These are phyloP conservation scores for Drosophila repletoides DNA, from an alignment of 1,140 invertebrate species.

Conservation along the genomic window DNA sequence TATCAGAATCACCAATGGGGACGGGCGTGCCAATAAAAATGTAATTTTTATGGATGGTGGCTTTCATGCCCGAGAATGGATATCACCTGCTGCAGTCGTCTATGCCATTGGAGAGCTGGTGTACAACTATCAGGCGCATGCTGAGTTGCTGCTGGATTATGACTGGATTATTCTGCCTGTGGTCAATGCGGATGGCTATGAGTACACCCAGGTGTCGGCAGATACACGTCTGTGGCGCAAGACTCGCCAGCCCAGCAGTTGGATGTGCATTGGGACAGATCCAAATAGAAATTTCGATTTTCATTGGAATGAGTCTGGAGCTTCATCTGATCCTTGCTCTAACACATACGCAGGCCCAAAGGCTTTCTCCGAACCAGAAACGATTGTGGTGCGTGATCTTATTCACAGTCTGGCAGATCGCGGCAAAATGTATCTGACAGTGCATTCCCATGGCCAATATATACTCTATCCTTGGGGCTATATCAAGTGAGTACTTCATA, in stretches of 20 bases:
- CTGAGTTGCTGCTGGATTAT: slow-evolving; percentile 82
- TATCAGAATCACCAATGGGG: slow-evolving; percentile 83
- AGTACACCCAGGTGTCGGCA: slow-evolving; percentile 63
- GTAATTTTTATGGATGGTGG: slow-evolving; percentile 84
- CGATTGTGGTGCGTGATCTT: slow-evolving; percentile 82
- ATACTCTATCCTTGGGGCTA: slow-evolving; percentile 89
- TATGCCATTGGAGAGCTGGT: slow-evolving; percentile 86
- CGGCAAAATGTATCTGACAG: slow-evolving; percentile 86
- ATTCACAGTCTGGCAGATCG: slow-evolving; percentile 83
- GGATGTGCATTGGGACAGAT: slow-evolving; percentile 85
- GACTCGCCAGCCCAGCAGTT: slow-evolving; percentile 66
- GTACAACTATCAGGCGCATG: slow-evolving; percentile 82
- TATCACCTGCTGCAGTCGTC: slow-evolving; percentile 85
- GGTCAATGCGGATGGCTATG: slow-evolving; percentile 83
- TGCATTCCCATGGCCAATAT: slow-evolving; percentile 87
- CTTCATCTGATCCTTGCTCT: slow-evolving; percentile 85
- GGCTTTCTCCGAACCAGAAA: slow-evolving; percentile 89
- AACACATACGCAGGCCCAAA: slow-evolving; percentile 86
- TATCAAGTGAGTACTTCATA: slow-evolving; percentile 81
- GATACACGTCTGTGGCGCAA: slow-evolving; percentile 84
- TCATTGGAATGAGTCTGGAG: slow-evolving; percentile 86
- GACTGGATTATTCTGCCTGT: slow-evolving; percentile 85
- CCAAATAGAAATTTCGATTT: slow-evolving; percentile 87
- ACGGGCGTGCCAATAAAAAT: slow-evolving; percentile 82
- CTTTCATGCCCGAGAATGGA: slow-evolving; percentile 88